phyloP scores from a whole-genome alignment of 2,113 vertebrate genomes.

The Gracilinanus agilis region DNA sequence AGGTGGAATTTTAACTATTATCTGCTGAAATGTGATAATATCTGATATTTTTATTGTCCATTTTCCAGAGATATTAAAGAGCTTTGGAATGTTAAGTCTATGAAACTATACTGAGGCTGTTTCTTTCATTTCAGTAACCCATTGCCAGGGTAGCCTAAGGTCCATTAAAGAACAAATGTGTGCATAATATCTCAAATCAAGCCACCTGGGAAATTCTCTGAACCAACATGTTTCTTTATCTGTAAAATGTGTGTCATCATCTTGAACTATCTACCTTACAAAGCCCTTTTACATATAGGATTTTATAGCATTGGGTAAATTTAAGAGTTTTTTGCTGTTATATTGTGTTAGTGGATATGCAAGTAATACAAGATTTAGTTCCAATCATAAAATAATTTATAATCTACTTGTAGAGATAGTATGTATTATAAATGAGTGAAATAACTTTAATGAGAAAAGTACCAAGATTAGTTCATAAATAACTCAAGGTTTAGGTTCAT shows the following conservation, averaged over 20 bases:
- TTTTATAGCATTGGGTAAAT: background rate
- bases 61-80: background rate
- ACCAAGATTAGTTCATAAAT: background rate
- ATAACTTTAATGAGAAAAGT: background rate
- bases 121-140: background rate
- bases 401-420: background rate
- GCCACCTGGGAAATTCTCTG: background rate
- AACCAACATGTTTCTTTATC: background rate
- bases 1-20: constrained; percentile 9
- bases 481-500: background rate
- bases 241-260: background rate
- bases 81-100: background rate
- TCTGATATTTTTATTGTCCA: background rate
- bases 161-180: background rate
- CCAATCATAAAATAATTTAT: background rate
- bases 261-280: background rate
- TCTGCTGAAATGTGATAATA: background rate
- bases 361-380: background rate
- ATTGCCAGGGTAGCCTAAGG: background rate
- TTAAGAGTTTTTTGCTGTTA: background rate
- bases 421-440: background rate
- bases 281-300: background rate
- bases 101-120: background rate
- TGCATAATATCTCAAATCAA: background rate
- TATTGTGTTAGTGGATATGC: background rate